Conservation (phyloP, 2,113 vertebrate species). For the Corynorhinus townsendii region DNA sequence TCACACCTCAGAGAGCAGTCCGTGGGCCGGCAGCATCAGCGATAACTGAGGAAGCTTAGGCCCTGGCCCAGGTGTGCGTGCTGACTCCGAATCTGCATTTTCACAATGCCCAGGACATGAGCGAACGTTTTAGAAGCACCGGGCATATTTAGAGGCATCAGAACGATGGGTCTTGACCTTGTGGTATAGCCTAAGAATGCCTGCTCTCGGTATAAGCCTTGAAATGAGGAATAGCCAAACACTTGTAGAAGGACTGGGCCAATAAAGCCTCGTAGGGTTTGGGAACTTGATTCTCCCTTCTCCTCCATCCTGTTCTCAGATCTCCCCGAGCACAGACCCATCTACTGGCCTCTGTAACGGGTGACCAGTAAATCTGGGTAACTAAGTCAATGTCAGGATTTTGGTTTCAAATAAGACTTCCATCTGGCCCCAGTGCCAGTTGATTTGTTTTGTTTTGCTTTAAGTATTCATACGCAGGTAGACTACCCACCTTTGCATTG, state of each 20-base stretch:
- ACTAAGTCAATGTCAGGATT: not conserved
- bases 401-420: not conserved
- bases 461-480: not conserved
- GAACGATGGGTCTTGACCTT: not conserved
- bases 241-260: not conserved
- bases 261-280: not conserved
- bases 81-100: not conserved
- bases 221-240: not conserved
- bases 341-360: not conserved
- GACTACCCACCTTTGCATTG: not conserved
- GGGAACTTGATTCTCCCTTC: not conserved
- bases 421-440: not conserved
- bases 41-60: not conserved
- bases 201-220: not conserved
- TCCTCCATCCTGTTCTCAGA: not conserved
- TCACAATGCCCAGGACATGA: not conserved
- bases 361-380: not conserved
- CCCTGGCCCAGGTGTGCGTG: fast-evolving
- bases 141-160: not conserved
- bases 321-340: not conserved
- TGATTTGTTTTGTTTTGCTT: not conserved
- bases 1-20: not conserved
- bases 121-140: not conserved
- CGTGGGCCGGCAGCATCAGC: not conserved
- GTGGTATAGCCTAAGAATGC: not conserved